These are phyloP conservation scores for Tokudaia muenninki DNA, from an alignment of 2,797 vertebrate genomes.

Conservation along the genomic window DNA sequence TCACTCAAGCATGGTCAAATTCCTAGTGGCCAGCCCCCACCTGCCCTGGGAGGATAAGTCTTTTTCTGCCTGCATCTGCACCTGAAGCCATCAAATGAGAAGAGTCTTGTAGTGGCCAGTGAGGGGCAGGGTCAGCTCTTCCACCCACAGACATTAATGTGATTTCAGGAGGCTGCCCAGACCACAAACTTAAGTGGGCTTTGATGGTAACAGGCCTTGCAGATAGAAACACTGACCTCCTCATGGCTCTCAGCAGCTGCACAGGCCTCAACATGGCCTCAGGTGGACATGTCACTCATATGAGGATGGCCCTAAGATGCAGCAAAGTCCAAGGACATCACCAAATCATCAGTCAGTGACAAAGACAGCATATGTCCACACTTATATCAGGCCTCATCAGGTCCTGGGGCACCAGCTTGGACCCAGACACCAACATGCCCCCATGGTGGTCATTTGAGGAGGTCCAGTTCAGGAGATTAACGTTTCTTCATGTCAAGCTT, in stretches of 20 bases:
- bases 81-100: too few species aligned
- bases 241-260: not conserved
- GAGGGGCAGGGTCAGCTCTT: too few species aligned
- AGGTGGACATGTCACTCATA: not conserved
- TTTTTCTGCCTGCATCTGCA: too few species aligned
- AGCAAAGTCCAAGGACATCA: not conserved
- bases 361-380: not conserved
- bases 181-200: too few species aligned
- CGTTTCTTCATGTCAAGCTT: not conserved
- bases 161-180: too few species aligned
- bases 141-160: too few species aligned
- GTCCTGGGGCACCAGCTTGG: not conserved
- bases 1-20: too few species aligned
- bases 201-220: too few species aligned
- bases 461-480: not conserved
- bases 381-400: not conserved
- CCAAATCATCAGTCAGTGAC: not conserved
- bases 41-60: too few species aligned
- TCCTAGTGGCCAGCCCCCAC: too few species aligned
- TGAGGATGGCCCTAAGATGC: not conserved
- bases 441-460: not conserved
- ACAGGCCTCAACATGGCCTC: not conserved
- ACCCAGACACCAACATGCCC: not conserved
- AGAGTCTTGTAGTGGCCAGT: too few species aligned
- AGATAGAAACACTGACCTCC: not conserved